phyloP scores from a whole-genome alignment of 2,113 vertebrate species.

The Notothenia rossii region DNA sequence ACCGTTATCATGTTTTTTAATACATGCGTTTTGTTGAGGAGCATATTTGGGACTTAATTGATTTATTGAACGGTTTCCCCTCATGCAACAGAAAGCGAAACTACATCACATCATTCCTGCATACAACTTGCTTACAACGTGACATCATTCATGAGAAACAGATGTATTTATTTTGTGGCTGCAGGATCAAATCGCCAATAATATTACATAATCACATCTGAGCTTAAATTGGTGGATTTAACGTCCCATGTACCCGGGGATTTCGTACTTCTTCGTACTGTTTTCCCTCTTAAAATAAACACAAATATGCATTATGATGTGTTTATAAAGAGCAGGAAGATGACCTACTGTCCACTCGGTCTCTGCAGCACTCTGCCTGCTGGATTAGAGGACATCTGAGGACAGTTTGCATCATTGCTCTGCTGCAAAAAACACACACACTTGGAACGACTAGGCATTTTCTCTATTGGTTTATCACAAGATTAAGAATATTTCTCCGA shows the following conservation, averaged over 20 bases:
- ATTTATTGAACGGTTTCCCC: neutral
- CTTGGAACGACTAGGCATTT: neutral
- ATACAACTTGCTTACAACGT: constrained; percentile 53
- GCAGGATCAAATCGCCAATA: constrained; percentile 64
- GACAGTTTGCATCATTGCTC: constrained; percentile 48
- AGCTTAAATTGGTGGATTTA: constrained; percentile 53
- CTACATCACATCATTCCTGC: constrained; percentile 18
- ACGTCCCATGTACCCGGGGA: constrained; percentile 21
- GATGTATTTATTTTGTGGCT: neutral
- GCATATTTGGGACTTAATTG: neutral
- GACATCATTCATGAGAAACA: constrained; percentile 72
- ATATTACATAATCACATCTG: constrained; percentile 72
- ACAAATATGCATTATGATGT: neutral
- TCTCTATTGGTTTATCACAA: constrained; percentile 8
- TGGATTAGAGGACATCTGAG: constrained; percentile 70
- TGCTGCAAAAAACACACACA: constrained; percentile 40
- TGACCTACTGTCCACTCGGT: constrained; percentile 6
- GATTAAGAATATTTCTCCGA: constrained; percentile 7
- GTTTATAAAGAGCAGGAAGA: neutral
- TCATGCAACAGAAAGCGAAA: constrained; percentile 31
- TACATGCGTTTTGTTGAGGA: accelerated
- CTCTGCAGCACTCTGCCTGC: constrained; percentile 21
- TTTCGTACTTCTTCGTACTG: neutral
- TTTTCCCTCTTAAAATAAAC: neutral
- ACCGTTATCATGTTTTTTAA: accelerated